Evolutionary conservation across 2,888 invertebrate species (phyloP), one percentile per base, ranked within the genome.

Genomic region (Drosophila ustulata): DNA sequence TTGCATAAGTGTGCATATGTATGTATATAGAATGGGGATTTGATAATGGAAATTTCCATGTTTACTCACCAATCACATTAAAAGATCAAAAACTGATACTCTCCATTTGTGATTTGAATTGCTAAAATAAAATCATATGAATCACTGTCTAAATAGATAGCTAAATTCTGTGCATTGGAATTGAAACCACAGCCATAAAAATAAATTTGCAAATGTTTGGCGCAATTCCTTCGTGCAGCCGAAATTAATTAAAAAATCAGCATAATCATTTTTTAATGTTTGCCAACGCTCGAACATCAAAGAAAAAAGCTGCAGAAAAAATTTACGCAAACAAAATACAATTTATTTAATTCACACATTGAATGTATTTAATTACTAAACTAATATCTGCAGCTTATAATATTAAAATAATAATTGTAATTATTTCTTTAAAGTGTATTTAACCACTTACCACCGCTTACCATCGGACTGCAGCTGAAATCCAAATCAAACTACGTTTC

Each of bases 11-110:
- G 18, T n/a, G 2, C 30, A 25, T 11, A 5, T 26, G 3, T 26
- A 5, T 37, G 3, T 26, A 5, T 37, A 9, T 8, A 11, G 5
- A 25, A 9, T 4, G n/a, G 11, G 11, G n/a, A 37, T 37, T 37
- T 32, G 41, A 7, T 4, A 32, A 55, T 45, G 45, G 25, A 45
- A 56, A 56, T 32, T 45, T 56, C 8, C 45, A 34, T 56, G 32
- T 34, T 25, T 34, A 34, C 7, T 32, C 8, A 25, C n/a, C 13
- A 18, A 18, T 1, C 18, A 18, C 18, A 18, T 18, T 18, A 18
- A 18, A 18, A 18, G 8, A 34, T 45, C 25, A n/a, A 25, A 13
- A 13, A 37, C 7, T 51, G 11, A 51, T 34, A 18, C 9, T 18
- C 18, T 18, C 18, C 18, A 30, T 37, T 37, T 37, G 37, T 37